phyloP scores from a whole-genome alignment of 2,113 vertebrate species.

The Neogobius melanostomus region DNA sequence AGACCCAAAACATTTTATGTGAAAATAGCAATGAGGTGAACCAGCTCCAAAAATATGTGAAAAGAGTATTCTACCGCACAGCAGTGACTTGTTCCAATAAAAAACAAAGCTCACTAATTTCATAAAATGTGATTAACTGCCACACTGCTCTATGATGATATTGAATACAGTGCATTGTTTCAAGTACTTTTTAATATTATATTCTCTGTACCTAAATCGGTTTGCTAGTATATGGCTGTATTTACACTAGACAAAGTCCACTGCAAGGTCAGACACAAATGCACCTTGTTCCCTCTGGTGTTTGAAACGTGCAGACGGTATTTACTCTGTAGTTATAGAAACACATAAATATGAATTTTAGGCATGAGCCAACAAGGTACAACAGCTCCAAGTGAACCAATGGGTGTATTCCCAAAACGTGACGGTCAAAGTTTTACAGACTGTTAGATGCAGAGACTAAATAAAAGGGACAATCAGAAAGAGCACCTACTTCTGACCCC shows the following conservation, averaged over 20 bases:
- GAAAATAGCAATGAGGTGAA: not conserved
- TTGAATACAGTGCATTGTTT: not conserved
- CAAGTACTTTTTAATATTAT: not conserved
- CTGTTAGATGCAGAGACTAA: not conserved
- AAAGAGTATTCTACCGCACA: too few species aligned
- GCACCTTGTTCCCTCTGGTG: slow-evolving; percentile 23
- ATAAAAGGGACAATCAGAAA: not conserved
- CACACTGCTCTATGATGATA: not conserved
- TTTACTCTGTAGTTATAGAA: slow-evolving; percentile 6
- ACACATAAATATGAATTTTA: not conserved
- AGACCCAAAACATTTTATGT: not conserved
- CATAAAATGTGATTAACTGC: too few species aligned
- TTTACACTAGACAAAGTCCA: slow-evolving; percentile 56
- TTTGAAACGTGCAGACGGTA: slow-evolving; percentile 23
- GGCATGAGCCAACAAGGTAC: slow-evolving; percentile 1
- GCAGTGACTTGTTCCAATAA: too few species aligned
- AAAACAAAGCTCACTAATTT: too few species aligned
- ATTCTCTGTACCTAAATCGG: not conserved
- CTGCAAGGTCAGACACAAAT: slow-evolving; percentile 9
- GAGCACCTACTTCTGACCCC: not conserved
- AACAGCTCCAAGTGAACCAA: not conserved
- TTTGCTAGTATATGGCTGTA: slow-evolving; percentile 14
- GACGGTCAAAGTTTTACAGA: not conserved
- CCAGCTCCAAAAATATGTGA: not conserved
- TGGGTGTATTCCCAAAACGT: not conserved